These are phyloP conservation scores for Protaetia brevitarsis DNA, from an alignment of 1,140 invertebrate species.

Conservation along the genomic window DNA sequence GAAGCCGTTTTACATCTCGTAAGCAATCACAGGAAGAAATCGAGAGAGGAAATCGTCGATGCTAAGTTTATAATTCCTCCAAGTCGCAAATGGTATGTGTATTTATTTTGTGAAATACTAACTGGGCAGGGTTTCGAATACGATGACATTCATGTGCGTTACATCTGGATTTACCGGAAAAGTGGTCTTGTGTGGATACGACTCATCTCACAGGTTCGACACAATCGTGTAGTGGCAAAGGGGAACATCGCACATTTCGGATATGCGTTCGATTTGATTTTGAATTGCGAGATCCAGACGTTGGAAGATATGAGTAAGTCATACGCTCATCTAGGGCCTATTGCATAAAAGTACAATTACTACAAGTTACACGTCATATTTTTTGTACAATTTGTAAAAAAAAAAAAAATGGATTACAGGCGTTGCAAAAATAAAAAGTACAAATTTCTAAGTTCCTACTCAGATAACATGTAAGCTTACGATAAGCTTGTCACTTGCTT, in stretches of 20 bases:
- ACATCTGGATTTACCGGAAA: slow-evolving; percentile 39
- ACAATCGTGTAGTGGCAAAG: slow-evolving; percentile 32
- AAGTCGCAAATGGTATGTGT: slow-evolving; percentile 36
- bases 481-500: too few species aligned
- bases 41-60: background rate
- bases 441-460: too few species aligned
- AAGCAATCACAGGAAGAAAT: background rate
- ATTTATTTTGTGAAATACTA: slow-evolving; percentile 41
- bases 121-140: slow-evolving; percentile 40
- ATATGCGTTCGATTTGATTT: slow-evolving; percentile 36
- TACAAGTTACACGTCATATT: too few species aligned
- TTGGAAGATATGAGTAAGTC: too few species aligned
- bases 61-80: slow-evolving; percentile 36
- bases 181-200: slow-evolving; percentile 32
- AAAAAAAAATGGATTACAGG: too few species aligned
- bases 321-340: too few species aligned
- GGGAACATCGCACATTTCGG: slow-evolving; percentile 36
- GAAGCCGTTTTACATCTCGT: slow-evolving; percentile 30
- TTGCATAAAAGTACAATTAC: too few species aligned
- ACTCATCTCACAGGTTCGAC: slow-evolving; percentile 34
- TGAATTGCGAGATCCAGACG: slow-evolving; percentile 40
- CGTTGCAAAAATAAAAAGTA: too few species aligned
- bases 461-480: too few species aligned
- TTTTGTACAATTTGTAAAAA: too few species aligned
- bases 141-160: slow-evolving; percentile 37